Evolutionary conservation across 2,113 vertebrate species (phyloP).

Genomic region (Ceratotherium simum): DNA sequence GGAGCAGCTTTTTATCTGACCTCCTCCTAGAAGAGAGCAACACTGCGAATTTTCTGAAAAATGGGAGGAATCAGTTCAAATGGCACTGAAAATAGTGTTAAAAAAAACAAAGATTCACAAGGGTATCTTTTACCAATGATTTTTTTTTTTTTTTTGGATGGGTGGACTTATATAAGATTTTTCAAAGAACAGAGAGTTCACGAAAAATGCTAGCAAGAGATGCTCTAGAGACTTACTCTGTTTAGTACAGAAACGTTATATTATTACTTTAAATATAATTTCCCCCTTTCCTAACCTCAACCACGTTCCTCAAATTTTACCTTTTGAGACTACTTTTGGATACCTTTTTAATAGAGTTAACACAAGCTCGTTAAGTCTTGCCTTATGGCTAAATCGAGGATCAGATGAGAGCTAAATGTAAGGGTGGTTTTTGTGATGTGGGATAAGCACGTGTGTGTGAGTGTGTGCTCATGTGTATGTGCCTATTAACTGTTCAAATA

Average conservation of each 20-base stretch:
- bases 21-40: neutral
- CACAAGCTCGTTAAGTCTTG: slow-evolving; percentile 46
- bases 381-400: slow-evolving; percentile 57
- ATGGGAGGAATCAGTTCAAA: neutral
- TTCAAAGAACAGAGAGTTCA: slow-evolving; percentile 6
- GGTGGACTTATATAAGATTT: neutral
- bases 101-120: neutral
- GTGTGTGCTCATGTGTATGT: slow-evolving; percentile 57
- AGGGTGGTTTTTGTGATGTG: slow-evolving; percentile 79
- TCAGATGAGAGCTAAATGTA: slow-evolving; percentile 7
- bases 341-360: slow-evolving; percentile 46
- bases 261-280: slow-evolving; percentile 59
- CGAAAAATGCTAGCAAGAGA: neutral
- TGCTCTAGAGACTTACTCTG: neutral
- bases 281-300: slow-evolving; percentile 7
- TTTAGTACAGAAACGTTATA: slow-evolving; percentile 34
- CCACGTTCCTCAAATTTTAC: slow-evolving; percentile 44
- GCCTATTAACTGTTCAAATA: slow-evolving; percentile 77
- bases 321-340: slow-evolving; percentile 52
- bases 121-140: neutral
- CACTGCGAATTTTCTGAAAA: neutral
- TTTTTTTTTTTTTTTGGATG: neutral
- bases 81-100: neutral
- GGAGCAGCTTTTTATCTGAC: neutral
- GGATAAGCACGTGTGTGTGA: slow-evolving; percentile 45